These are phyloP conservation scores for Hemitrygon akajei DNA, from an alignment of 2,797 vertebrate species.

Conservation along the genomic window DNA sequence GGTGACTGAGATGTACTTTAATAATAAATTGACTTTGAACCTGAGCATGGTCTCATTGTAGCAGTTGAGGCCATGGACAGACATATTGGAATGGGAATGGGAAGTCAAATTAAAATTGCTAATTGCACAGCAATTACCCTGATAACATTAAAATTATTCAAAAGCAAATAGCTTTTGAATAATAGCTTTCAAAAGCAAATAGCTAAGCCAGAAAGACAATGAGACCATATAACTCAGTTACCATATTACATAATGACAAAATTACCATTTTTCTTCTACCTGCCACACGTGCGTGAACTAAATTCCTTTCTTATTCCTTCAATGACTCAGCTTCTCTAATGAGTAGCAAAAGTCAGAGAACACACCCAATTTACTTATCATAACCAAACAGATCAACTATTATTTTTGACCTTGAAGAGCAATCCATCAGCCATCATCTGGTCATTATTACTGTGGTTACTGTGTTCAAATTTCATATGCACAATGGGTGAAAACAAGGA, in stretches of 20 bases:
- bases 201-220: background rate
- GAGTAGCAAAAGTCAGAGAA: background rate
- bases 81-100: too few species aligned
- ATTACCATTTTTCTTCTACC: background rate
- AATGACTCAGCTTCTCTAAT: background rate
- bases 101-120: too few species aligned
- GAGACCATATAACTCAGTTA: too few species aligned
- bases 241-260: background rate
- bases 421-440: background rate
- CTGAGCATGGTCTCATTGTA: background rate
- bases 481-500: background rate
- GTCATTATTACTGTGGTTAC: background rate
- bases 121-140: background rate
- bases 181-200: background rate
- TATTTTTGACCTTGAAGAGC: background rate
- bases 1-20: too few species aligned
- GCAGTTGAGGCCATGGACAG: background rate
- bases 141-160: background rate
- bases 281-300: background rate
- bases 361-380: background rate
- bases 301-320: background rate
- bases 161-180: background rate
- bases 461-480: background rate
- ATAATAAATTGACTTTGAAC: too few species aligned
- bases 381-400: background rate